Evolutionary conservation across 1,140 invertebrate genomes (phyloP), one percentile per base, ranked within the genome.

Genomic region (Pollicipes pollicipes): DNA sequence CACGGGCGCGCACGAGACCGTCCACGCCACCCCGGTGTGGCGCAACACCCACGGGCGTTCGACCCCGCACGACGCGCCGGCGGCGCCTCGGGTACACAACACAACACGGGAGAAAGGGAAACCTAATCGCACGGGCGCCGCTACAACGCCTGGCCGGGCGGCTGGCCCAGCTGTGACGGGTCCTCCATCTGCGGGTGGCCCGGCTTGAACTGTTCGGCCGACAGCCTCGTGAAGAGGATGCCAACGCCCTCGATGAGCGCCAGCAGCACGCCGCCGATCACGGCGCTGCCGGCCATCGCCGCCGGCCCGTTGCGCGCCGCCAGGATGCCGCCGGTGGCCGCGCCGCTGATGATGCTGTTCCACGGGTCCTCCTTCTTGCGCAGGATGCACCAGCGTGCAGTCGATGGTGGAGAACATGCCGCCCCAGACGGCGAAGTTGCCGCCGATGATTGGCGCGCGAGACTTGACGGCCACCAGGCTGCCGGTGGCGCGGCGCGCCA

Each of bases 381-480:
- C 70, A 98, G 83, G 78, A n/a, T 95, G 91, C 26, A 97, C 92
- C 73, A 99, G 81, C 66, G 92, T 87, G 80, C 97, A 99, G 78
- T 99, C 97, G 73, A 98, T 95, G 58, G 93, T 93, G 63, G 94
- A 97, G 79, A 99, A 99, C 82, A 97, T 87, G 26, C 94, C 93
- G 76, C 92, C 92, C 93, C 93, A 95, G 67, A 94, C 86, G 8
- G 91, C 93, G 84, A 95, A 95, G 78, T 91, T 92, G 75, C 94
- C 94, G 68, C 92, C 95, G 70, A 95, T 89, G 68, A 95, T 89
- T 0, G 95, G 95, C 37, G 93, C 92, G 74, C 90, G 81, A 77
- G 90, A 87, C 82, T 94, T 93, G 69, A 97, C 85, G 13, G 91
- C 89, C 75, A 87, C 85, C 76, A 95, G 82, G 82, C 90, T 93